phyloP scores from a whole-genome alignment of 1,140 invertebrate species.

The Lamellibrachia luymesi region DNA sequence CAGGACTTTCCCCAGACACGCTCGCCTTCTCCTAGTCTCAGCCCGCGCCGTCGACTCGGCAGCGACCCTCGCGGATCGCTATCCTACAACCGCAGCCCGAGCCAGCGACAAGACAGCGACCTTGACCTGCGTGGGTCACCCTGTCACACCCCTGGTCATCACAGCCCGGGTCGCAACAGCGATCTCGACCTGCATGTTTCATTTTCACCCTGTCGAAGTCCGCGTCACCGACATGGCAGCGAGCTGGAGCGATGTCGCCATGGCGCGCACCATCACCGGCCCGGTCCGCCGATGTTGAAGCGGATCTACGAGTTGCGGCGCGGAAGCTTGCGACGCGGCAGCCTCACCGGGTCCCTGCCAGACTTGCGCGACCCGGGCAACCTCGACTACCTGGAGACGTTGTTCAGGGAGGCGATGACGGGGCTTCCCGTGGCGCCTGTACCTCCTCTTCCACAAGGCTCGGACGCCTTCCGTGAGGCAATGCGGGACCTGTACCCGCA shows the following conservation, averaged over 20 bases:
- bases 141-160: neutral
- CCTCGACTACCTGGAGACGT: neutral
- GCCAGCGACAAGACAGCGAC: neutral
- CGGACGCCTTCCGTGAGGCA: neutral
- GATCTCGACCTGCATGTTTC: neutral
- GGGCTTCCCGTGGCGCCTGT: neutral
- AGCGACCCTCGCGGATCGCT: neutral
- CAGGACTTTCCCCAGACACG: neutral
- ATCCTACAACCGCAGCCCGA: neutral
- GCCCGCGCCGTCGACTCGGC: neutral
- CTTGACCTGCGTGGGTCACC: neutral
- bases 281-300: neutral
- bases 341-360: neutral
- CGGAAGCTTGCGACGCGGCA: neutral
- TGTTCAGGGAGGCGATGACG: neutral
- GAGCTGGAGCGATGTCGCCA: no score
- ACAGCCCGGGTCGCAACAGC: neutral
- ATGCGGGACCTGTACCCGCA: neutral
- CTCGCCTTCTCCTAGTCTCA: neutral
- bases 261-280: neutral
- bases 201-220: neutral
- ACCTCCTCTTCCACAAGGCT: neutral
- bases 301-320: neutral
- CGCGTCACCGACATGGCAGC: neutral
- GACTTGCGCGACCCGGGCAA: neutral